Evolutionary conservation across 2,113 vertebrate genomes (phyloP), one percentile per base, ranked within the genome.

Genomic region (Salvator merianae): DNA sequence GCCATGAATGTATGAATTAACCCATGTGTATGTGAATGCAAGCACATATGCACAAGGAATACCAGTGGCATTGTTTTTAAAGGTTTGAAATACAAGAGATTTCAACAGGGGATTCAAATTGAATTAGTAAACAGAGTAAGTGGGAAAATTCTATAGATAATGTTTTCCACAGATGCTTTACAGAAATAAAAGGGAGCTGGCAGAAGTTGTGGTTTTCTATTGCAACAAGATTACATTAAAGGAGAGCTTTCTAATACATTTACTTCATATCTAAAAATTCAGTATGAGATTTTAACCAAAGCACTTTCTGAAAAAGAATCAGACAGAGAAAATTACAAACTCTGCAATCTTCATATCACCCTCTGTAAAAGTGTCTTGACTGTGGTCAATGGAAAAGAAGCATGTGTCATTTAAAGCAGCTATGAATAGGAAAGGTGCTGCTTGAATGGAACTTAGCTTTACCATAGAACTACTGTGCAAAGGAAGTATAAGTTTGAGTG

Each of bases 361-460:
- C 59, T 34, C n/a, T 34, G 18, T 59, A 26, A 55, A 77, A 32
- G 28, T 50, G 28, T 28, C 55, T 32, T 68, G 40, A 53, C 20
- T 70, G 66, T 47, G 70, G 53, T 72, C 80, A 83, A 75, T 76
- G 40, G n/a, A 66, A 66, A n/a, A 34, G 43, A 66, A 75, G 22
- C 28, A 34, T 12, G 13, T 66, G 63, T 75, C 40, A 50, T 75
- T 66, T 72, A 63, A 65, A 65, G 40, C 47, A 24, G 38, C 59
- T 66, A 47, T 28, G 72, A 75, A 50, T 50, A 83, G 24, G 2
- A 3, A 36, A 83, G 76, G n/a, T 83, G 24, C 81, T 72, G 50
- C 72, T 76, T 66, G 40, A 66, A 75, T 18, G 50, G 10, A 76
- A 18, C 22, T 68, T 47, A 59, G 8, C 50, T 76, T 83, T 65